Evolutionary conservation across 2,113 vertebrate species (phyloP), one percentile per base, ranked within the genome.

Genomic region (Rhabdomys dilectus): DNA sequence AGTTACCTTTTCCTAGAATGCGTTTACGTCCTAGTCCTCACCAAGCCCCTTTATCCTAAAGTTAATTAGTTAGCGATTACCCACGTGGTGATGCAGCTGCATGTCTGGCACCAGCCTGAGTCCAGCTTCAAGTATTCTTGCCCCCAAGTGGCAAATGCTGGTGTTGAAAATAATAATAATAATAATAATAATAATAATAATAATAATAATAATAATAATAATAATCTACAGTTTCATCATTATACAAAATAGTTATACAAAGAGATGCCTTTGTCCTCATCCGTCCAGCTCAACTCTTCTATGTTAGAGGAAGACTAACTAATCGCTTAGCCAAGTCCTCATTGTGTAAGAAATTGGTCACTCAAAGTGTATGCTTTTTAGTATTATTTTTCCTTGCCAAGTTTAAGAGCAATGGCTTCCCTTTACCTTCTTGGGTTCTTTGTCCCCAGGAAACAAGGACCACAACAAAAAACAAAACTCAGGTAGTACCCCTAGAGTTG

Each of bases 401-500:
- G 24, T 48, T 90, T 34, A 48, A 56, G 45, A 90, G 48, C 45
- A 73, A 58, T 7, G 84, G 11, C 22, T 62, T 72, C 62, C 48
- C 91, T 93, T 84, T 8, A 73, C 29, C 4, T 13, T 95, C 53
- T 84, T 62, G 39, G 51, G 36, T 91, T 92, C 75, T 92, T n/a
- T 72, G 42, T 56, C n/a, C 0, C n/a, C 17, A 36, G 3, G 9
- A 86, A 92, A 45, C n/a, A 92, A 90, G 51, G 10, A 64, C 1
- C 24, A 6, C 60, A 17, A 86, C 24, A 75, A 15, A 56, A 56
- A 36, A n/a, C 13, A 81, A 53, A 29, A 26, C 6, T 31, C 75
- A 75, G 34, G 73, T 24, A 75, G 66, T 68, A 58, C 36, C 66
- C 34, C 51, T 56, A 64, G 7, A 64, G 70, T 19, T 51, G 29